Percentiles rank a stretch among this genome's conserved stretches.
Evolutionary conservation across 2,113 vertebrate genomes (phyloP).

Genomic region (Python bivittatus): DNA sequence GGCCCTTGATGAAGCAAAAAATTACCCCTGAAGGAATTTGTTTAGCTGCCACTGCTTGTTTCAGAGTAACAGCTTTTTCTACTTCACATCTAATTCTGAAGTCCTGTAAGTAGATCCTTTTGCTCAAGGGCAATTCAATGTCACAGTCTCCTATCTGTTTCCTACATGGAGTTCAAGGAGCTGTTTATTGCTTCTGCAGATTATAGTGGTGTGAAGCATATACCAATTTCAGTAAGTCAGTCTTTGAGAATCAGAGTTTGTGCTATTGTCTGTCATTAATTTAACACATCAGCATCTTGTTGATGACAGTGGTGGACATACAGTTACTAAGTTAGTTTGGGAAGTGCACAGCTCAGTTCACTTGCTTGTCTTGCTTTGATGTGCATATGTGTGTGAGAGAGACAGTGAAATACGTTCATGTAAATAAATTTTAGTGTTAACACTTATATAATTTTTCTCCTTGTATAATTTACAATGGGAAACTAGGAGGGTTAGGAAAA

Average conservation of each 20-base stretch:
- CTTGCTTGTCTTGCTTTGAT: conserved; percentile 41
- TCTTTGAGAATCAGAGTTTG: conserved; percentile 31
- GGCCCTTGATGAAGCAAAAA: background rate
- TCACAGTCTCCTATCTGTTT: background rate
- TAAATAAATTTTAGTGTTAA: background rate
- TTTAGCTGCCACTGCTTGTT: background rate
- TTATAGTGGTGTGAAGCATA: conserved; percentile 14
- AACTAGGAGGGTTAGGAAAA: background rate
- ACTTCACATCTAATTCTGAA: background rate
- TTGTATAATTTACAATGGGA: background rate
- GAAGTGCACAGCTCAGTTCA: conserved; percentile 63
- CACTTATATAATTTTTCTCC: background rate
- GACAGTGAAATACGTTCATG: conserved; percentile 30
- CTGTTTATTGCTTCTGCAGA: background rate
- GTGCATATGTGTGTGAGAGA: background rate
- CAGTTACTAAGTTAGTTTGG: conserved; percentile 65
- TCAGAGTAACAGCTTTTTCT: background rate
- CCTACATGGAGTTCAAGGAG: background rate
- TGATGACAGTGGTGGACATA: conserved; percentile 57
- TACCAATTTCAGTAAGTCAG: conserved; percentile 20
- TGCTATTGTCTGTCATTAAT: conserved; percentile 49
- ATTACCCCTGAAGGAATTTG: background rate
- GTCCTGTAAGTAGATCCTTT: background rate
- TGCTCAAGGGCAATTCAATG: background rate
- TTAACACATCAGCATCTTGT: conserved; percentile 52